phyloP scores from a whole-genome alignment of 2,797 vertebrate genomes.

The Enteromius trimaculatus region DNA sequence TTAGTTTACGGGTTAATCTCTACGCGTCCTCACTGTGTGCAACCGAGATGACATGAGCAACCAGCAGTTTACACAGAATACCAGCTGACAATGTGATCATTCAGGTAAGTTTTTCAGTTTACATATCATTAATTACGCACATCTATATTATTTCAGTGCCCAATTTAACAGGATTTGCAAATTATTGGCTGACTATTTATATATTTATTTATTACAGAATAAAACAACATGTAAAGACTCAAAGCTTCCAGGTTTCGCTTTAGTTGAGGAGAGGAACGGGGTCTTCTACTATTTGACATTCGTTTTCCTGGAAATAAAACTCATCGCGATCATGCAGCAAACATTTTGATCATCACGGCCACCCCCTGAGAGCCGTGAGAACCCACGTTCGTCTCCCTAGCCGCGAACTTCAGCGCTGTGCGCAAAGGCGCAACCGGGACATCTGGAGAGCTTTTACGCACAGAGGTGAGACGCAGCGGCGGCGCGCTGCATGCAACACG shows the following conservation, averaged over 20 bases:
- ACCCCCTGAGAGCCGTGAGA: slow-evolving; percentile 54
- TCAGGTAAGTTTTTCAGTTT: slow-evolving; percentile 29
- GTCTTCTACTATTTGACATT: slow-evolving; percentile 14
- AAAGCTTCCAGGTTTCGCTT: slow-evolving; percentile 43
- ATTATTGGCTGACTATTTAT: background rate
- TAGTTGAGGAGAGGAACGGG: slow-evolving; percentile 55
- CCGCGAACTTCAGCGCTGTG: slow-evolving; percentile 7
- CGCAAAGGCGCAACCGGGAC: slow-evolving; percentile 24
- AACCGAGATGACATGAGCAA: slow-evolving; percentile 59
- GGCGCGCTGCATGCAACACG: background rate
- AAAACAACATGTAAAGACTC: slow-evolving; percentile 55
- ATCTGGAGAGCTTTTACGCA: slow-evolving; percentile 43
- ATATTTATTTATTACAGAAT: background rate
- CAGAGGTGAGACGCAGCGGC: slow-evolving; percentile 11
- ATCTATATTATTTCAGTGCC: background rate
- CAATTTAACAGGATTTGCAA: background rate
- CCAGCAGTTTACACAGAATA: slow-evolving; percentile 41
- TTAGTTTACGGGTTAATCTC: slow-evolving; percentile 64
- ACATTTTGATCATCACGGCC: slow-evolving; percentile 62
- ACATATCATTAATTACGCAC: background rate
- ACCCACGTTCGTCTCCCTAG: slow-evolving; percentile 42
- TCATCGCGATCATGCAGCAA: slow-evolving; percentile 75
- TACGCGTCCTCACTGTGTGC: slow-evolving; percentile 64
- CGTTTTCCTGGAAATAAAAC: slow-evolving; percentile 62
- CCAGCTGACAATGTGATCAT: slow-evolving; percentile 68